Evolutionary conservation across 1,140 invertebrate genomes (phyloP).

Genomic region (Daktulosphaira vitifoliae): DNA sequence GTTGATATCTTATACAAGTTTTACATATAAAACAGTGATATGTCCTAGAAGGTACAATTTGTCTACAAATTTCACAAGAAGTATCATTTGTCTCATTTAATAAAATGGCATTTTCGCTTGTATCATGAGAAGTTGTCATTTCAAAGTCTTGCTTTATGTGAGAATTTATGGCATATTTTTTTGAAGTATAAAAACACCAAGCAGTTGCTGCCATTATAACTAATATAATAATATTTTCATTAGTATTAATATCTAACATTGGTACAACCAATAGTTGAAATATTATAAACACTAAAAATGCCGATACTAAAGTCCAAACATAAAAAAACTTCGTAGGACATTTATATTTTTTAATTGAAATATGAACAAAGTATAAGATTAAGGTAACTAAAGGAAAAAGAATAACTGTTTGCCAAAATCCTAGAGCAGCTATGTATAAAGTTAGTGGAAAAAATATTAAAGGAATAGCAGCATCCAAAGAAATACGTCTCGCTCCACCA

Average conservation of each 20-base stretch:
- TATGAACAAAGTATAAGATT: constrained; percentile 53
- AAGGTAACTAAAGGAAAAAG: constrained; percentile 54
- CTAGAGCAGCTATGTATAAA: constrained; percentile 51
- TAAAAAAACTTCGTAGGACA: constrained; percentile 58
- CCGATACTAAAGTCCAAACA: constrained; percentile 56
- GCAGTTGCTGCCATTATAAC: constrained; percentile 46
- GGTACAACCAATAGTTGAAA: constrained; percentile 56
- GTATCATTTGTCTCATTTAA: constrained; percentile 33
- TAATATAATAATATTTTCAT: constrained; percentile 57
- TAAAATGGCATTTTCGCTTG: constrained; percentile 15
- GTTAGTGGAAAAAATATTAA: constrained; percentile 54
- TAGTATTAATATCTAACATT: constrained; percentile 55
- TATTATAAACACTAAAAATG: constrained; percentile 53
- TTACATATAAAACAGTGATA: constrained; percentile 45
- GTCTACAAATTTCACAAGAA: constrained; percentile 39
- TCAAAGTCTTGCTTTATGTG: constrained; percentile 43
- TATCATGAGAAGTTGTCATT: constrained; percentile 33
- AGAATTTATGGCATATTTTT: constrained; percentile 43
- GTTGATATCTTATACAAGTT: constrained; percentile 43
- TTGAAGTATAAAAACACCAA: constrained; percentile 43
- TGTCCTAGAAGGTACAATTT: constrained; percentile 37
- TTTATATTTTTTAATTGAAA: constrained; percentile 52
- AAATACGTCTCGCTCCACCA: constrained; percentile 48
- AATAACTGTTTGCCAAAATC: constrained; percentile 49
- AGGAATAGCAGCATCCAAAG: constrained; percentile 53